Base-by-base conservation (phyloP, 2,797 vertebrate genomes). In the Ctenopoma multispine region DNA sequence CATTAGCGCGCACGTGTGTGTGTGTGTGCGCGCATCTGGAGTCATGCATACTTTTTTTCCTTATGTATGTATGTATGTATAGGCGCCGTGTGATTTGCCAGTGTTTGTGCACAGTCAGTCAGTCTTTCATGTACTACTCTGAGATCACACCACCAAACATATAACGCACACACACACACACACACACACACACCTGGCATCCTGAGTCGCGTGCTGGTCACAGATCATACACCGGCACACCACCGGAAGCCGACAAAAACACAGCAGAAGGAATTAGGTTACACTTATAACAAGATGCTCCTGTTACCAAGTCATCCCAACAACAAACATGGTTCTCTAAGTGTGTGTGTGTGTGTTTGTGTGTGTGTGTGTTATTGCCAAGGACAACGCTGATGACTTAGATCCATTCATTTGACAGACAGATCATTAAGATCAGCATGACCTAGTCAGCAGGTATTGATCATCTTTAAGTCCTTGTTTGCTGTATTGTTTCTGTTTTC, bases 321-420 rank as follows among this genome's bases (percentile, higher is more conserved):
- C 68, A 81, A 72, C 75, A 72, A 81, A 75, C 62, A 57, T 21
- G 20, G 47, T 21, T 43, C 38, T n/a, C 7, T 34, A 34, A 9
- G 8, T 34, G 31, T 34, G 17, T 18, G 15, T 18, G 15, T 3
- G 1, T 34, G 31, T 34, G 17, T 18, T 5, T 18, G 15, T 3
- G 1, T n/a, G 43, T 21, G n/a, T 20, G 8, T 1, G 7, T 47
- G 1, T 80, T 75, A 47, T 69, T 81, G 72, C 68, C 83, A 90
- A 89, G 88, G 87, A 87, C 80, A 20, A 77, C 79, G 71, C 86
- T 89, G 81, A 84, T 77, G 69, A 53, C 63, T 65, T 66, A 72
- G 77, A 86, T 82, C 72, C 54, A 82, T 53, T n/a, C 57, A 73
- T 53, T n/a, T 72, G 75, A 84, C 59, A 50, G 60, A 54, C 57